phyloP scores from a whole-genome alignment of 1,140 invertebrate species.

The Maniola jurtina region DNA sequence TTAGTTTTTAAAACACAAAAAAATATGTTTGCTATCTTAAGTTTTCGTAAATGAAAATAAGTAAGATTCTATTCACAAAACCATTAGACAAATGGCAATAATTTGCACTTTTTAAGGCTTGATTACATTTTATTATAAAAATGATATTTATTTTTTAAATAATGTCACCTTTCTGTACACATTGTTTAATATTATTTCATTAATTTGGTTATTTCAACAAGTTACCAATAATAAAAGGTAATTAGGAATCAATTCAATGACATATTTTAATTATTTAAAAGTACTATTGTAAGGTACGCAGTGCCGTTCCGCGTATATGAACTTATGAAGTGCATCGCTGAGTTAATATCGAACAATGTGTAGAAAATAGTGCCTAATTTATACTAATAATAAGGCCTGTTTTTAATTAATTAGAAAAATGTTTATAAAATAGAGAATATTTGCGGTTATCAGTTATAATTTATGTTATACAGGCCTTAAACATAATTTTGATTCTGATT shows the following conservation, averaged over 20 bases:
- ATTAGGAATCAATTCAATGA: no score
- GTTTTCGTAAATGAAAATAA: no score
- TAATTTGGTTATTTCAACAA: background rate
- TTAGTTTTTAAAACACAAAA: no score
- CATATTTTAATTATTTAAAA: no score
- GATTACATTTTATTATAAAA: slow-evolving; percentile 24
- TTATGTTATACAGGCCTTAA: background rate
- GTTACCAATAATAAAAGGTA: no score
- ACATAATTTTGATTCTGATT: background rate
- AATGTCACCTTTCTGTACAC: slow-evolving; percentile 16
- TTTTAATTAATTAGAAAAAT: background rate
- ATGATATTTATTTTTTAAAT: slow-evolving; percentile 9
- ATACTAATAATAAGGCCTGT: background rate
- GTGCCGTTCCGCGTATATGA: no score
- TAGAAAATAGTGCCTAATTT: background rate
- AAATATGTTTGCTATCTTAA: no score
- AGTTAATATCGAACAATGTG: background rate
- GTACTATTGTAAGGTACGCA: no score
- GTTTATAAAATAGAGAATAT: slow-evolving; percentile 1
- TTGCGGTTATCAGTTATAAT: background rate
- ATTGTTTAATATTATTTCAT: background rate
- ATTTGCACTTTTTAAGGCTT: slow-evolving; percentile 37
- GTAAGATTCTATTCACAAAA: slow-evolving; percentile 18
- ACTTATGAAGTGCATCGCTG: no score
- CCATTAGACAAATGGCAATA: slow-evolving; percentile 11